phyloP scores from a whole-genome alignment of 2,888 invertebrate species.

The Drosophila nr. perissopoda region DNA sequence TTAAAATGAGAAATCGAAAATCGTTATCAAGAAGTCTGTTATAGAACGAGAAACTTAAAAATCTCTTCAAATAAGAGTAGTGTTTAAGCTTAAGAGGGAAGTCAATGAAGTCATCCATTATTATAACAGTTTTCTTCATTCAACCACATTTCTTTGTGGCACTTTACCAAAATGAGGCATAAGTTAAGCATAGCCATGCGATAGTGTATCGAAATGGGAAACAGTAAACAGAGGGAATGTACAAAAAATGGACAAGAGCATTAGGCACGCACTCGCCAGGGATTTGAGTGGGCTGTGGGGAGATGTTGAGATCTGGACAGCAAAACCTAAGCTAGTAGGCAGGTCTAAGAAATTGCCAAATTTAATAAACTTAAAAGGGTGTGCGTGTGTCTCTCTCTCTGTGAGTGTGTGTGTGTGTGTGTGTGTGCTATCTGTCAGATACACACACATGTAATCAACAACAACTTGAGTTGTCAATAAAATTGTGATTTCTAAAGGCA shows the following conservation, averaged over 20 bases:
- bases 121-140: neutral
- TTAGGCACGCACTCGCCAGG: constrained; percentile 72
- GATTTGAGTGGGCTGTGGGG: constrained; percentile 56
- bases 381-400: constrained; percentile 28
- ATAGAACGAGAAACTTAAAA: neutral
- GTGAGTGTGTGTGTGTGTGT: constrained; percentile 29
- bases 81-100: neutral
- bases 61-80: neutral
- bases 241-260: constrained; percentile 66
- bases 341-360: constrained; percentile 77
- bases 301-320: constrained; percentile 32
- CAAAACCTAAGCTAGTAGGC: constrained; percentile 47
- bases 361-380: constrained; percentile 83
- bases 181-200: neutral
- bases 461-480: constrained; percentile 81
- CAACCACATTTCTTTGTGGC: neutral
- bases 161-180: neutral
- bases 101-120: neutral
- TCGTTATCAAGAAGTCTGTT: neutral
- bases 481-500: constrained; percentile 77
- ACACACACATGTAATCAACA: constrained; percentile 75
- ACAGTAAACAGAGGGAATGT: constrained; percentile 4
- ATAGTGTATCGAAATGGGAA: constrained; percentile 3
- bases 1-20: neutral
- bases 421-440: constrained; percentile 46